Evolutionary conservation across 1,140 invertebrate species (phyloP).

Genomic region (Drosophila pectinifera): DNA sequence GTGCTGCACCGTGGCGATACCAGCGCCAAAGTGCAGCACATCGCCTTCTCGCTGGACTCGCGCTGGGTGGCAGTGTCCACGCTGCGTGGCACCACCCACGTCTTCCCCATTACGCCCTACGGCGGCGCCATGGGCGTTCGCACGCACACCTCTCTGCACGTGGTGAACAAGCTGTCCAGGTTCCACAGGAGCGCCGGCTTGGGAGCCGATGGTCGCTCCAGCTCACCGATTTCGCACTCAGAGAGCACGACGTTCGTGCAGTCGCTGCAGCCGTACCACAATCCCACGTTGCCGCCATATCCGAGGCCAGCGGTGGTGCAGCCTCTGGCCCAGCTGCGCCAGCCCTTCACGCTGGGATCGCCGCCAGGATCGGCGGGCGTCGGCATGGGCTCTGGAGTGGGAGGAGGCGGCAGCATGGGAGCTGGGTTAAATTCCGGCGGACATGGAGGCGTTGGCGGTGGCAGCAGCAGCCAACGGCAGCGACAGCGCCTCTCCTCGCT

Average conservation of each 20-base stretch:
- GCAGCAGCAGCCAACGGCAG: conserved; percentile 68
- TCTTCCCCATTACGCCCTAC: conserved; percentile 99
- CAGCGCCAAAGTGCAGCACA: conserved; percentile 94
- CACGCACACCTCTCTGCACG: conserved; percentile 96
- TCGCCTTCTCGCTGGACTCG: conserved; percentile 95
- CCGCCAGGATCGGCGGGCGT: conserved; percentile 64
- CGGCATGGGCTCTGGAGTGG: conserved; percentile 11
- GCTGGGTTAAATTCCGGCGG: conserved; percentile 7
- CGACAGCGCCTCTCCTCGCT: conserved; percentile 89
- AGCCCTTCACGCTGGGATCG: conserved; percentile 87
- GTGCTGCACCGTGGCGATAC: conserved; percentile 95
- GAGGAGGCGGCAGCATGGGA: conserved; percentile 14
- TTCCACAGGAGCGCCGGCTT: conserved; percentile 98
- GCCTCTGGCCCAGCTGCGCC: conserved; percentile 94
- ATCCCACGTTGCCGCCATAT: conserved; percentile 95
- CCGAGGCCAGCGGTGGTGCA: conserved; percentile 92
- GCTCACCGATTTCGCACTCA: conserved; percentile 90
- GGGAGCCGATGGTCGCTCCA: conserved; percentile 89
- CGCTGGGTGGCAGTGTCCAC: conserved; percentile 98
- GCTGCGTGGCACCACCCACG: conserved; percentile 97
- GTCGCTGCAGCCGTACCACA: conserved; percentile 90
- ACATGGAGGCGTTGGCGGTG: conserved; percentile 28
- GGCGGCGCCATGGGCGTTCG: conserved; percentile 95
- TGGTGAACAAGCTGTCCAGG: conserved; percentile 97
- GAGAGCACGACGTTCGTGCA: conserved; percentile 85